Conservation (phyloP, 1,140 invertebrate species). For the Penaeus japonicus region DNA sequence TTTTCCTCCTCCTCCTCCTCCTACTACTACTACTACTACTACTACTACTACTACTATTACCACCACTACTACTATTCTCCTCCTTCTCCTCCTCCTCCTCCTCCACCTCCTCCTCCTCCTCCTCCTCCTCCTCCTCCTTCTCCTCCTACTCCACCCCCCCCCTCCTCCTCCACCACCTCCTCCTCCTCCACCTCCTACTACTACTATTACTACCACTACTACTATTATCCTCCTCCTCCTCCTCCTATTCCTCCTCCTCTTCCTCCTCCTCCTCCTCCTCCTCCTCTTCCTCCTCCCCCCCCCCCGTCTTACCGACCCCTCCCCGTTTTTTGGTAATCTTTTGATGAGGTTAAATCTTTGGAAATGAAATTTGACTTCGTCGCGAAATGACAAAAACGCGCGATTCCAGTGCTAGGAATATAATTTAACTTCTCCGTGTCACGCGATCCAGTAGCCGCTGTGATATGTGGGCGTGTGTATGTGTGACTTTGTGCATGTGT, state of each 20-base stretch:
- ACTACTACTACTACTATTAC: not conserved
- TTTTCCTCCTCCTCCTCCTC: not conserved
- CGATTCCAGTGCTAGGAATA: no score
- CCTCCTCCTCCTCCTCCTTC: not conserved
- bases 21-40: not conserved
- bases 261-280: not conserved
- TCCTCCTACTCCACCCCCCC: not conserved
- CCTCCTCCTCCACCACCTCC: not conserved
- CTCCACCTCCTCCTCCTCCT: not conserved
- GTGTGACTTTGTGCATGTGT: no score
- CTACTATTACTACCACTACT: not conserved
- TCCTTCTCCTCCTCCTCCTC: not conserved
- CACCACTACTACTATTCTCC: not conserved
- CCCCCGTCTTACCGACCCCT: not conserved
- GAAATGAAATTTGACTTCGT: no score
- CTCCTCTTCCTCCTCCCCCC: not conserved
- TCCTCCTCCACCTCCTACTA: not conserved
- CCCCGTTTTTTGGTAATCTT: not conserved
- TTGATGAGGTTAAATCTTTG: no score
- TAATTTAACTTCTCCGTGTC: no score
- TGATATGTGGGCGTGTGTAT: no score
- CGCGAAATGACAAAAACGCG: no score
- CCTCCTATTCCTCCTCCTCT: not conserved
- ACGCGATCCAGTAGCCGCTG: no score
- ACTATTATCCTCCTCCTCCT: not conserved